phyloP scores from a whole-genome alignment of 1,140 invertebrate species.

The Diabrotica undecimpunctata region DNA sequence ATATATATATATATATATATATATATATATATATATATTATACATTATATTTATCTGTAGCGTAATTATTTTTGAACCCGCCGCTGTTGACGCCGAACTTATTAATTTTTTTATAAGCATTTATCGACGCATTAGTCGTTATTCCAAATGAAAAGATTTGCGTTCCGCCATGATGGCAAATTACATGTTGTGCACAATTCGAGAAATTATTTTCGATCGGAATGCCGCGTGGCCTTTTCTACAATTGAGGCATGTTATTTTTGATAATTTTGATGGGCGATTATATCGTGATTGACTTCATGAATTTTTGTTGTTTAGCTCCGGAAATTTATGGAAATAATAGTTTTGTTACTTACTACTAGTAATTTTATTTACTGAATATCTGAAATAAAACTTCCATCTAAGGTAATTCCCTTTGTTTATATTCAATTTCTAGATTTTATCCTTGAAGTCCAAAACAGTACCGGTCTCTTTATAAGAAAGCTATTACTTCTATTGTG shows the following conservation, averaged over 20 bases:
- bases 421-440: too few relatives aligned
- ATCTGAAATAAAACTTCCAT: not conserved
- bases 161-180: conserved; percentile 8
- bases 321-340: conserved; percentile 1
- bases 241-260: conserved; percentile 10
- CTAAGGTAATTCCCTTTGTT: too few relatives aligned
- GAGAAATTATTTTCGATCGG: conserved; percentile 6
- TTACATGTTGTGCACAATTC: conserved; percentile 15
- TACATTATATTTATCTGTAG: too few relatives aligned
- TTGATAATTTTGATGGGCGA: conserved; percentile 2
- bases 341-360: conserved; percentile 1
- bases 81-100: too few relatives aligned
- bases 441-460: too few relatives aligned
- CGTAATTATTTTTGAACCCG: too few relatives aligned
- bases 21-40: too few relatives aligned
- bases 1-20: too few relatives aligned
- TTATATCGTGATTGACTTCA: conserved; percentile 2
- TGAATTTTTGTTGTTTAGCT: not conserved
- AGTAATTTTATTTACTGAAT: not conserved
- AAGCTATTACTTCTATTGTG: too few relatives aligned
- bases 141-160: conserved; percentile 13
- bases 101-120: not conserved
- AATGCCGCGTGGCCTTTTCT: conserved; percentile 4
- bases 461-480: too few relatives aligned
- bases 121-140: conserved; percentile 5